Base-by-base conservation (phyloP, 2,797 vertebrate genomes). In the Eleutherodactylus coqui region DNA sequence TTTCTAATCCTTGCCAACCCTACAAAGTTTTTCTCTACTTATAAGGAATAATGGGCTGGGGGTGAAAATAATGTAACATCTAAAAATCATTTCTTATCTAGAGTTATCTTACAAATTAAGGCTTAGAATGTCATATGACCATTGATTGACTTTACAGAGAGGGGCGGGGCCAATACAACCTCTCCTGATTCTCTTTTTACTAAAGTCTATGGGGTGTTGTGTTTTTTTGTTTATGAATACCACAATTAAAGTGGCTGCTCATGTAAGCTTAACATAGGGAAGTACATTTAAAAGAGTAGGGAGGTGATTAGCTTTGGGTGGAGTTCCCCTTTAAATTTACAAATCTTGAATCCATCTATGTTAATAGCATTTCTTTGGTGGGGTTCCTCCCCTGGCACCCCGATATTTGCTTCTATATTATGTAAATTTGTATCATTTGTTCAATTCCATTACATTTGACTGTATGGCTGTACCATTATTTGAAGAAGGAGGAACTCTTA, bases 251-350 rank as follows among this genome's bases (percentile, higher is more conserved):
- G 16, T 62, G 4, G 11, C 13, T 14, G 13, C 27, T 4, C 60
- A 41, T 10, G 21, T 70, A 11, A 41, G n/a, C 10, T 29, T 7
- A 17, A 67, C 32, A 36, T 67, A 67, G 32, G 2, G 24, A 72
- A 45, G 38, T 72, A 13, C 2, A n/a, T 70, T 43, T 5, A 1
- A n/a, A 43, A 72, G 7, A 72, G 19, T 4, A 2, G 14, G 34
- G 69, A n/a, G 36, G 21, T 72, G 38, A 24, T 72, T 11, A 72
- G 3, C 10, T n/a, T 41, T 72, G 21, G 38, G 5, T 45, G 69
- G 69, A 72, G 69, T 72, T 72, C 69, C 69, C 69, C 69, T 45
- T 72, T 27, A 72, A 43, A n/a, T 72, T n/a, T n/a, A n/a, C 2
- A 70, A 41, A 24, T 14, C 3, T 13, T 19, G 36, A 17, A 36